A percentile compares a stretch with the other conserved stretches of the same genome.
phyloP scores from a whole-genome alignment of 2,113 vertebrate species.

The Tupaia chinensis region DNA sequence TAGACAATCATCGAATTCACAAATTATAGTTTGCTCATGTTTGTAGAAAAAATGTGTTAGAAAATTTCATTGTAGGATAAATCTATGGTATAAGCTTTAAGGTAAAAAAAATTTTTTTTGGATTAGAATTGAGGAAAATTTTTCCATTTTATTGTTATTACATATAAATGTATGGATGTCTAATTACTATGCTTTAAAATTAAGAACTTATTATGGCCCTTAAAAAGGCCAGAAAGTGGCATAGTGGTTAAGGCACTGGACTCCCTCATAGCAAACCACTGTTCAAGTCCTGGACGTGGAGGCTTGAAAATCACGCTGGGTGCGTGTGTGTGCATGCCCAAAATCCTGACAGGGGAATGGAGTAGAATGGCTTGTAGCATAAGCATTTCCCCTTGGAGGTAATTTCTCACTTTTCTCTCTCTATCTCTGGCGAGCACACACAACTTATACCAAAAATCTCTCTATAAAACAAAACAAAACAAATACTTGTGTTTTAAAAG shows the following conservation, averaged over 20 bases:
- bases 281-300: no score
- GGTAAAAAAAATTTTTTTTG: neutral
- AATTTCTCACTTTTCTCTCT: no score
- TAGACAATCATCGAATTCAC: neutral
- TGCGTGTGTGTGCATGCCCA: no score
- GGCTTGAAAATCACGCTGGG: no score
- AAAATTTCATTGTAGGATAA: neutral
- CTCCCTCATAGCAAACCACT: no score
- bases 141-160: neutral
- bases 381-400: no score
- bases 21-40: neutral
- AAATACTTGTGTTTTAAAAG: neutral
- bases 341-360: no score
- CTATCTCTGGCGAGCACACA: no score
- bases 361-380: no score
- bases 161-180: neutral
- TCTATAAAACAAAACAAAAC: neutral
- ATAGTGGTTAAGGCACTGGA: no score
- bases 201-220: neutral
- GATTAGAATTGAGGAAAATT: neutral
- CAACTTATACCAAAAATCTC: no score
- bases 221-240: neutral
- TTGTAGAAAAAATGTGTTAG: neutral
- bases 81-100: neutral
- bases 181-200: constrained; percentile 10